These are phyloP conservation scores for Heterodera schachtii DNA, from an alignment of 1,140 invertebrate genomes.

Conservation along the genomic window DNA sequence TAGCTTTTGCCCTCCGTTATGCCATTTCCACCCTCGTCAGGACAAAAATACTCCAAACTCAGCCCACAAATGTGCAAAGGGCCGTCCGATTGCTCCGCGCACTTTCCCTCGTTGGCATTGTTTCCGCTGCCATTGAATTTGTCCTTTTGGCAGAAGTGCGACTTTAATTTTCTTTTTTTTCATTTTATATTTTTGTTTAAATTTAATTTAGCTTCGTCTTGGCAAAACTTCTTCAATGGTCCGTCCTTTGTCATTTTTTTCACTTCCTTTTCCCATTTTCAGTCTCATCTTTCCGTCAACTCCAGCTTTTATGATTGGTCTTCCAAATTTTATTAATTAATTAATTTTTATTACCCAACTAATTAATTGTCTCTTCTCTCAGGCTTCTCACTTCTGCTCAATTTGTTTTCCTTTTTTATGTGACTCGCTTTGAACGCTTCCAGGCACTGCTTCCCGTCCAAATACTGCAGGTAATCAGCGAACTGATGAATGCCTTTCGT, in stretches of 20 bases:
- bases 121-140: conserved; percentile 30
- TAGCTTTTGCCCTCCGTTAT: conserved; percentile 26
- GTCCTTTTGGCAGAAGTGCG: conserved; percentile 20
- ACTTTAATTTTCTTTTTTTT: neutral
- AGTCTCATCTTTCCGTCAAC: conserved; percentile 25
- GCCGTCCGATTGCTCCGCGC: conserved; percentile 21
- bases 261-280: neutral
- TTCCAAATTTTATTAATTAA: neutral
- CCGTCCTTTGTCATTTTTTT: neutral
- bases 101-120: conserved; percentile 23
- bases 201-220: neutral
- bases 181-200: neutral
- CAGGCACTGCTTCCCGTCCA: conserved; percentile 24
- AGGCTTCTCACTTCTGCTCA: conserved; percentile 24
- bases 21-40: conserved; percentile 12
- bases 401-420: conserved; percentile 26
- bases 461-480: conserved; percentile 18
- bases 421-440: conserved; percentile 22
- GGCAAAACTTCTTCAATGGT: neutral
- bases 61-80: conserved; percentile 19
- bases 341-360: neutral
- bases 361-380: neutral
- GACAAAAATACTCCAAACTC: conserved; percentile 23
- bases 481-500: neutral
- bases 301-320: conserved; percentile 24